Evolutionary conservation across 2,888 invertebrate genomes (phyloP), one percentile per base, ranked within the genome.

Genomic region (Icerya purchasi): DNA sequence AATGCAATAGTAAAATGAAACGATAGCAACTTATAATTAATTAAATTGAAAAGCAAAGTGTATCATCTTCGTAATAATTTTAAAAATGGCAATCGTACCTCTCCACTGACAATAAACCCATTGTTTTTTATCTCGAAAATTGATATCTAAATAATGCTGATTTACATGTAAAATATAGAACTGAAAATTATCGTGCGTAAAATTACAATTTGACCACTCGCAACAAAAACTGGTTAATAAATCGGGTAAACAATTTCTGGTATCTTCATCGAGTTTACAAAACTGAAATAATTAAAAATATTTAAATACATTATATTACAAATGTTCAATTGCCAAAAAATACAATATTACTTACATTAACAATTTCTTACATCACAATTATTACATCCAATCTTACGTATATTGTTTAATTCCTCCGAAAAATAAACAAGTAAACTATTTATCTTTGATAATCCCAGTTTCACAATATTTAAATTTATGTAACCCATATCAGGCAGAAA

Each of bases 121-220:
- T 36, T 57, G 50, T 19, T 59, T 59, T 19, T 57, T 20, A 22
- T 59, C 51, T 24, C 8, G 8, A 10, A 55, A 51, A 2, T 54
- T 57, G 2, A 36, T 10, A 3, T 54, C 22, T 18, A 57, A 56
- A 53, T 59, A 25, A 70, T 73, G 78, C 2, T 71, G 66, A 50
- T 72, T 71, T 0, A 82, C 75, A 63, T 84, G 84, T 65, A 77
- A 73, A 20, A 79, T 63, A 62, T 68, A 73, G 25, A 66, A 59
- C 56, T 72, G 71, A 64, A 72, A 71, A 65, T 73, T 73, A 24
- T 68, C 70, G 57, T 70, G 71, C 22, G 62, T 60, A 57, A 65
- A 67, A 14, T 67, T 60, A 64, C 75, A 75, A 58, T 70, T 68
- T 19, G 70, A 67, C 74, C 74, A 74, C n/a, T 70, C 66, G 60